These are phyloP conservation scores for Helicolenus hilgendorfi DNA, from an alignment of 2,797 vertebrate genomes.

Conservation along the genomic window DNA sequence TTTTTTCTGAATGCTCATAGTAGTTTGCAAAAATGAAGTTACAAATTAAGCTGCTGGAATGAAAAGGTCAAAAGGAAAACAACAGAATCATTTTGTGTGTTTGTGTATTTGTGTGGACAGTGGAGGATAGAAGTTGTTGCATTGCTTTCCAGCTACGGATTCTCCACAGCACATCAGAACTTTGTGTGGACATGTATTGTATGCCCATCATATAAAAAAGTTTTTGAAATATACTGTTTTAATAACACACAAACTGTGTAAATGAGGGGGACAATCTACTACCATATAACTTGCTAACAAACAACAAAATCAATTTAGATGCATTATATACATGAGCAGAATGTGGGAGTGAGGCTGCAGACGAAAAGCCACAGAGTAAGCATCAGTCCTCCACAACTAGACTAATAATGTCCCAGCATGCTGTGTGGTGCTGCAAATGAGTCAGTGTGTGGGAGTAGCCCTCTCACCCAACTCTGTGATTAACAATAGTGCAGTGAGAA, in stretches of 20 bases:
- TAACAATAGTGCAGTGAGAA: slow-evolving; percentile 76
- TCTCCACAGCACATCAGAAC: background rate
- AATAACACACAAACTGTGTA: background rate
- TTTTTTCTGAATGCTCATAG: background rate
- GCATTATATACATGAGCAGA: slow-evolving; percentile 32
- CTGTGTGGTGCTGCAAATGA: slow-evolving; percentile 65
- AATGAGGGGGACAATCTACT: slow-evolving; percentile 9
- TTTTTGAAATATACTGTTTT: background rate
- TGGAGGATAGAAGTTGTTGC: background rate
- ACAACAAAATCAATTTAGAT: slow-evolving; percentile 23
- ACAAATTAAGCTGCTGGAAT: background rate
- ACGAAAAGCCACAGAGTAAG: slow-evolving; percentile 38
- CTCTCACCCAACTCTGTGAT: slow-evolving; percentile 77
- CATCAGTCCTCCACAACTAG: slow-evolving; percentile 53
- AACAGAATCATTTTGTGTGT: background rate
- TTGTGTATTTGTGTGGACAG: background rate
- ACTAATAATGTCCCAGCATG: slow-evolving; percentile 76
- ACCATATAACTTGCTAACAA: slow-evolving; percentile 7
- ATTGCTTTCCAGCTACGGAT: background rate
- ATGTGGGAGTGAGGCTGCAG: slow-evolving; percentile 54
- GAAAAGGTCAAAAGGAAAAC: background rate
- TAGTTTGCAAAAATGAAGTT: background rate
- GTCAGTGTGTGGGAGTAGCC: slow-evolving; percentile 76
- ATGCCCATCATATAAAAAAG: background rate
- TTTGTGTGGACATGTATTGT: background rate